These are phyloP conservation scores for Spodoptera picta DNA, from an alignment of 2,888 invertebrate genomes.

Conservation along the genomic window DNA sequence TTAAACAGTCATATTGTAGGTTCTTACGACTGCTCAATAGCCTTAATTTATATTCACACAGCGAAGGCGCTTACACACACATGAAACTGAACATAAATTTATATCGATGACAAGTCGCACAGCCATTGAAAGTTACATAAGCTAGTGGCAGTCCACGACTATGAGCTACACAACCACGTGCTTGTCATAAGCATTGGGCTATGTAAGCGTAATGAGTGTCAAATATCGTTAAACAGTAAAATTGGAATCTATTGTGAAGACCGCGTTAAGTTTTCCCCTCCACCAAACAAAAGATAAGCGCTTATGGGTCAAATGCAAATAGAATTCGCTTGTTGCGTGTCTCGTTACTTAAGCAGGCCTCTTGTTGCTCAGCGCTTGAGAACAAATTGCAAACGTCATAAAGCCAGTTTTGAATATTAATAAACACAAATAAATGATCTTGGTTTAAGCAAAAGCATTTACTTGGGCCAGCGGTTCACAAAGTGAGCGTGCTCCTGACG, in stretches of 20 bases:
- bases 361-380: conserved; percentile 73
- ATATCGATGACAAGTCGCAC: conserved; percentile 71
- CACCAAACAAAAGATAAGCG: conserved; percentile 69
- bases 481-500: conserved; percentile 69
- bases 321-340: conserved; percentile 82
- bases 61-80: conserved; percentile 64
- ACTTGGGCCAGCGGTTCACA: conserved; percentile 66
- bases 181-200: conserved; percentile 11
- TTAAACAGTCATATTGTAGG: conserved; percentile 53
- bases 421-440: conserved; percentile 79
- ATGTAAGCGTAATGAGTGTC: background rate
- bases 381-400: conserved; percentile 83
- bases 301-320: conserved; percentile 85
- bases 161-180: conserved; percentile 19
- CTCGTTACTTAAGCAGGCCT: conserved; percentile 71
- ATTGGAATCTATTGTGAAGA: conserved; percentile 32
- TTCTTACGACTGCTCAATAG: conserved; percentile 65
- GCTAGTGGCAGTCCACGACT: conserved; percentile 24
- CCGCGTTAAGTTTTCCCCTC: conserved; percentile 44
- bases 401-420: conserved; percentile 82
- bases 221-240: conserved; percentile 24
- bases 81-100: conserved; percentile 71
- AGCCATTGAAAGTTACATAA: conserved; percentile 50
- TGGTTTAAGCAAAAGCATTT: conserved; percentile 67
- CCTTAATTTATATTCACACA: conserved; percentile 77